A percentile compares a stretch with the other conserved stretches of the same genome.
Evolutionary conservation across 2,797 vertebrate genomes (phyloP).

Genomic region (Graptemys geographica): DNA sequence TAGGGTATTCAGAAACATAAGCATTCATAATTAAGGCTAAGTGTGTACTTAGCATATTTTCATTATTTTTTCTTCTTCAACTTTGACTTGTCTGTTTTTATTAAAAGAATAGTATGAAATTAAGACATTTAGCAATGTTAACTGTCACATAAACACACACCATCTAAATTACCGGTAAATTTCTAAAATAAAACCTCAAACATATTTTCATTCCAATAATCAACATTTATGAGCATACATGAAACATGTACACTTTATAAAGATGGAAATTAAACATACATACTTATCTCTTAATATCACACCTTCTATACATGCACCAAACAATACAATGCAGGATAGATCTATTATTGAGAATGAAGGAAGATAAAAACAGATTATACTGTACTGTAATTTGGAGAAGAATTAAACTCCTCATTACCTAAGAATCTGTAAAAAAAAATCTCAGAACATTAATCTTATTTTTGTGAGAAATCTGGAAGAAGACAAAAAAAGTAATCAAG

Average conservation of each 20-base stretch:
- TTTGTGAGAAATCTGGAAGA: too few relatives aligned
- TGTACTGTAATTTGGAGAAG: not conserved
- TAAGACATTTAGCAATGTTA: not conserved
- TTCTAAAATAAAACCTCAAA: not conserved
- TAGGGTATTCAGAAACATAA: not conserved
- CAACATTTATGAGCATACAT: not conserved
- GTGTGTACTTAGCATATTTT: not conserved
- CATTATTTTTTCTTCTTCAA: not conserved
- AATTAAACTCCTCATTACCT: not conserved
- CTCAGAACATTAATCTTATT: not conserved
- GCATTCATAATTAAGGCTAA: not conserved
- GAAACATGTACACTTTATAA: not conserved
- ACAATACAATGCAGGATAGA: constrained; percentile 90
- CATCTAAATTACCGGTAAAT: not conserved
- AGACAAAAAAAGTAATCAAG: not conserved
- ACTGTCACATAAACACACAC: not conserved
- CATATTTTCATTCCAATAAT: not conserved
- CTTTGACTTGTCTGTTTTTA: not conserved
- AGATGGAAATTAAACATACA: constrained; percentile 43
- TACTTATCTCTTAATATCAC: constrained; percentile 96
- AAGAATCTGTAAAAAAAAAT: not conserved
- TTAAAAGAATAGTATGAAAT: not conserved
- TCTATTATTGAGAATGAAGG: constrained; percentile 85
- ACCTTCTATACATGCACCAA: constrained; percentile 95
- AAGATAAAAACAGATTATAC: constrained; percentile 1